Conservation (phyloP, 35 echinoderm and acorn worm species). For the Apostichopus californicus region DNA sequence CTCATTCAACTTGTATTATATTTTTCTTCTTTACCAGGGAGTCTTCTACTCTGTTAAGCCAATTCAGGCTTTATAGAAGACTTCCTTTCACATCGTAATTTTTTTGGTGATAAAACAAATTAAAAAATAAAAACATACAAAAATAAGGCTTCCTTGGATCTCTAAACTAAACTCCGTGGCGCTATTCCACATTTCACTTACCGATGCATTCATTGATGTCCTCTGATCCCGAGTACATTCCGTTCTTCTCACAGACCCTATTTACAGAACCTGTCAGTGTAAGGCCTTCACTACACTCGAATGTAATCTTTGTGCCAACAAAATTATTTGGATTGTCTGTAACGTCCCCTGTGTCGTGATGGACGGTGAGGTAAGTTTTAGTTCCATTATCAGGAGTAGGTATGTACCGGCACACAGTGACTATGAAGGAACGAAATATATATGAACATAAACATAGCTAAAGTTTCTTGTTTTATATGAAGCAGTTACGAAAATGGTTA, state of each 20-base stretch:
- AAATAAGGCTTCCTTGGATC: no score
- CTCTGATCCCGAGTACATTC: constrained; percentile 39
- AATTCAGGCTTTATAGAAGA: no score
- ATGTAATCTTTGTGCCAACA: constrained; percentile 26
- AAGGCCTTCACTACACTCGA: not conserved
- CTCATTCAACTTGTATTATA: no score
- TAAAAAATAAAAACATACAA: no score
- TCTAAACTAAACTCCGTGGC: no score
- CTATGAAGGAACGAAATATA: not conserved
- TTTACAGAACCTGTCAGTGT: constrained; percentile 14
- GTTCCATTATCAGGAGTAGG: constrained; percentile 45
- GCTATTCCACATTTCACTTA: not conserved
- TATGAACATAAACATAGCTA: no score
- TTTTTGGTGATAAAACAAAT: no score
- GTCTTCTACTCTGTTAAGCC: no score
- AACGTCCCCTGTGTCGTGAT: not conserved
- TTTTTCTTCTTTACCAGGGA: no score
- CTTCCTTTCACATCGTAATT: no score
- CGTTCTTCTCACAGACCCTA: constrained; percentile 31
- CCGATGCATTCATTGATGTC: constrained; percentile 29
- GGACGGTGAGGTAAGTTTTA: not conserved
- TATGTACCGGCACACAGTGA: constrained; percentile 6
- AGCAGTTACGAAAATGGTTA: no score
- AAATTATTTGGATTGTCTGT: constrained; percentile 9
- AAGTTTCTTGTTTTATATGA: no score